Evolutionary conservation across 2,888 invertebrate species (phyloP), one percentile per base, ranked within the genome.

Genomic region (Conops quadrifasciatus): DNA sequence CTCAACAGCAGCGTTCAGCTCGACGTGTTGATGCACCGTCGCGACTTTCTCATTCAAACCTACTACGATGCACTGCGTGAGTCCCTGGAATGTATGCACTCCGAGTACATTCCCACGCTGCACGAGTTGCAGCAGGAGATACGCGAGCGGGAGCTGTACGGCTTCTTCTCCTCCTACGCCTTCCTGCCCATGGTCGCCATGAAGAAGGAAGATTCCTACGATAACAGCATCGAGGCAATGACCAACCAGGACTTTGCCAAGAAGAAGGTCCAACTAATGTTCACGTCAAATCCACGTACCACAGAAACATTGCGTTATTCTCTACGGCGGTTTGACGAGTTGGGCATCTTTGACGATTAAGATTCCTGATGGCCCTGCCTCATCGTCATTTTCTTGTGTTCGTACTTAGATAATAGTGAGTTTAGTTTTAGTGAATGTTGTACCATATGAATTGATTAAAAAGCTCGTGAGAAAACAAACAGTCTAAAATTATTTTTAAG

Each of bases 121-220:
- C 77, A 78, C 26, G 82, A 82, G n/a, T 75, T 84, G 0, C 76
- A 79, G 70, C 72, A 74, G 5, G 84, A 84, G 78, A 81, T 84
- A 0, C 65, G 72, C 0, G 75, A 78, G 15, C 78, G 84, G 2
- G 84, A 84, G 65, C 75, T 83, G 1, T 85, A 84, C 26, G 85
- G 84, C 0, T 84, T 85, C 76, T 84, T 84, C 72, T 82, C 84
- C 7, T 81, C 83, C n/a, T 83, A 84, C 43, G 81, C 83, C 2
- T 84, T 85, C 67, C 73, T 84, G 71, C 85, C 84, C 13, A 83
- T 85, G 82, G 81, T 85, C 4, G 82, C 85, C 58, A 84, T 84
- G 85, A 78, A 75, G 7, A 85, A 84, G 73, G 82, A 83, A 76
- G 84, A 84, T 67, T 84, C 84, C 2, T 78, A 71, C 21, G 84